Evolutionary conservation across 2,888 invertebrate species (phyloP).

Genomic region (Gandaritis pyraliata): DNA sequence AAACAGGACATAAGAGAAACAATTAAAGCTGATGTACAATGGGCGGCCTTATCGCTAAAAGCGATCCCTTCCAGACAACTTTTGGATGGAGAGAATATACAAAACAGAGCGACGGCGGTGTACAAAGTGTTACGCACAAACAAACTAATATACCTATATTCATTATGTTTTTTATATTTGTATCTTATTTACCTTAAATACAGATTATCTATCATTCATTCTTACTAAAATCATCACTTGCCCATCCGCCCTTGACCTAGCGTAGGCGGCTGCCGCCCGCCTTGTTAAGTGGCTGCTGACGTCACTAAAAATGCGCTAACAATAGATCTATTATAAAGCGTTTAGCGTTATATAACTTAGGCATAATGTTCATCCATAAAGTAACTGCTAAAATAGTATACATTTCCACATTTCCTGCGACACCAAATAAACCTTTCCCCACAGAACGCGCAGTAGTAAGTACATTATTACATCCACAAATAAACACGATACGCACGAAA

Average conservation of each 20-base stretch:
- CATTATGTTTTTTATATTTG: too few relatives aligned
- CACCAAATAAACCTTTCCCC: slow-evolving; percentile 6
- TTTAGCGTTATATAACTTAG: neutral
- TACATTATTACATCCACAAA: slow-evolving; percentile 11
- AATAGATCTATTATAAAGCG: slow-evolving; percentile 21
- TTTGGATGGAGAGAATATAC: too few relatives aligned
- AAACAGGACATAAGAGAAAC: too few relatives aligned
- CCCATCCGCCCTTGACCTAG: slow-evolving; percentile 19
- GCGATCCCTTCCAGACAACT: too few relatives aligned
- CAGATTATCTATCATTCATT: neutral
- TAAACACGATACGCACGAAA: slow-evolving; percentile 3
- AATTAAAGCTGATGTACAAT: too few relatives aligned
- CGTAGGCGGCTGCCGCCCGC: slow-evolving; percentile 22
- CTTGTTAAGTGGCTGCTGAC: slow-evolving; percentile 22
- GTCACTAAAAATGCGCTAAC: slow-evolving; percentile 21
- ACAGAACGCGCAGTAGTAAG: neutral
- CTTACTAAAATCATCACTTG: slow-evolving; percentile 6
- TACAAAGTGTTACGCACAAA: too few relatives aligned
- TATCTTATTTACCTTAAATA: too few relatives aligned
- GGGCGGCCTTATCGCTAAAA: too few relatives aligned
- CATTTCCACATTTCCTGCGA: neutral
- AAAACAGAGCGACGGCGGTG: too few relatives aligned
- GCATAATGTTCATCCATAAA: too few relatives aligned
- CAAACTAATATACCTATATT: too few relatives aligned
- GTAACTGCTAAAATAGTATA: neutral